Percentiles rank a stretch among this genome's conserved stretches.
These are phyloP conservation scores for Phaedon cochleariae DNA, from an alignment of 2,888 invertebrate genomes.

Conservation along the genomic window DNA sequence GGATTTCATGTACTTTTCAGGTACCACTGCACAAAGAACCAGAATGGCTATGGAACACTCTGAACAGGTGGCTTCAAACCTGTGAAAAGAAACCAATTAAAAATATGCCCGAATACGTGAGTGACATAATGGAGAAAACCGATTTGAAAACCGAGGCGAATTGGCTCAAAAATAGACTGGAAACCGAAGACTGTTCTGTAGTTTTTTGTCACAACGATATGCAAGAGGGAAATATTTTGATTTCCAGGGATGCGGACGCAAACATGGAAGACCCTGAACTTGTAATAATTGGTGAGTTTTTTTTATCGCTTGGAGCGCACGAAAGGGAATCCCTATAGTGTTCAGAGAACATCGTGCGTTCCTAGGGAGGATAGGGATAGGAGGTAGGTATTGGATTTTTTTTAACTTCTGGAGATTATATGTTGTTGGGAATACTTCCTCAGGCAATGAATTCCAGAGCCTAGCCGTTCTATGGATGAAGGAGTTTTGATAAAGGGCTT, in stretches of 20 bases:
- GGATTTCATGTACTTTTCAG: slow-evolving; percentile 47
- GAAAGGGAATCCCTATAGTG: too few relatives aligned
- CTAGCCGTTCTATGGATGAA: too few relatives aligned
- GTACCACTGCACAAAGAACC: slow-evolving; percentile 96
- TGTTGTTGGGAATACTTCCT: too few relatives aligned
- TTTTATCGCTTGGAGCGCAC: too few relatives aligned
- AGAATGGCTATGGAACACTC: slow-evolving; percentile 92
- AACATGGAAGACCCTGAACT: slow-evolving; percentile 51
- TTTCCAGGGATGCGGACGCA: slow-evolving; percentile 61
- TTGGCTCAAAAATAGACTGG: slow-evolving; percentile 73
- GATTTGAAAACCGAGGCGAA: slow-evolving; percentile 74
- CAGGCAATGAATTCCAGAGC: too few relatives aligned
- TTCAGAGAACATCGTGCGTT: too few relatives aligned
- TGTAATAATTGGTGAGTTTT: slow-evolving; percentile 59
- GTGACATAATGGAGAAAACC: slow-evolving; percentile 43
- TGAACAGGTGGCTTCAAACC: slow-evolving; percentile 78
- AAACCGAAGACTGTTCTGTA: slow-evolving; percentile 76
- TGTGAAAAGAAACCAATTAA: slow-evolving; percentile 63
- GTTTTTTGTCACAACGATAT: slow-evolving; percentile 95
- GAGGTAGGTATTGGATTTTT: too few relatives aligned
- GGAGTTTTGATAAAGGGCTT: too few relatives aligned
- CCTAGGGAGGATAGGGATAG: too few relatives aligned
- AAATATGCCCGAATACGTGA: slow-evolving; percentile 54
- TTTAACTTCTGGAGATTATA: too few relatives aligned
- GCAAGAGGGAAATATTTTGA: slow-evolving; percentile 85